Evolutionary conservation across 2,113 vertebrate species (phyloP).

Genomic region (Fulica atra): DNA sequence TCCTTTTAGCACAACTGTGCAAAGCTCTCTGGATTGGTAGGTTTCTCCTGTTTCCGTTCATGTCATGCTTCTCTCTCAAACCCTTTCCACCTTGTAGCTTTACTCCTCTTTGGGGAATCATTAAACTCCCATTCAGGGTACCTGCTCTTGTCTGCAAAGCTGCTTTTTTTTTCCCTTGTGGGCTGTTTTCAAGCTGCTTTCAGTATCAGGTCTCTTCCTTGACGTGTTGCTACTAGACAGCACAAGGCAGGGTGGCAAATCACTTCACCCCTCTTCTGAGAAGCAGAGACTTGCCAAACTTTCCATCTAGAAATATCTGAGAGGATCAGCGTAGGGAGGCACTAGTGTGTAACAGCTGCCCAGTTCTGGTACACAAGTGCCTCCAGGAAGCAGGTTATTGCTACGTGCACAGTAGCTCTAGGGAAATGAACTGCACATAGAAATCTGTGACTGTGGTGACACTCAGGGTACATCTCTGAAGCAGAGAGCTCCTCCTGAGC

Average conservation of each 20-base stretch:
- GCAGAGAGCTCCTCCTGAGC: not conserved
- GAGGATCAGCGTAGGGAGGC: not conserved
- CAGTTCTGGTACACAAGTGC: fast-evolving
- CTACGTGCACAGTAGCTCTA: fast-evolving
- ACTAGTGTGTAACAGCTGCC: not conserved
- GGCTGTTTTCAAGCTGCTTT: not conserved
- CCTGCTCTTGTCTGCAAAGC: not conserved
- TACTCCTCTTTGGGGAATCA: not conserved
- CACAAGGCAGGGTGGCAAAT: not conserved
- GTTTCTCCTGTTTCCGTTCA: not conserved
- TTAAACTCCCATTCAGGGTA: not conserved
- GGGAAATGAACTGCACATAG: not conserved
- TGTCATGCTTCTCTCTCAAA: not conserved
- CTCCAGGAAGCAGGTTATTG: not conserved
- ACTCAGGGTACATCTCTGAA: not conserved
- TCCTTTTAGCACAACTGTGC: not conserved
- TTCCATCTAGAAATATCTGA: not conserved
- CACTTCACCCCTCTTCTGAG: not conserved
- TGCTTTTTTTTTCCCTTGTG: not conserved
- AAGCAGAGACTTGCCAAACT: not conserved
- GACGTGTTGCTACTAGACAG: not conserved
- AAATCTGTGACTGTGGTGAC: not conserved
- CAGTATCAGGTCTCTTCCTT: not conserved
- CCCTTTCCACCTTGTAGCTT: not conserved
- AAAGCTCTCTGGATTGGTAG: not conserved